Evolutionary conservation across 2,797 vertebrate genomes (phyloP).

Genomic region (Sebastiscus tertius): DNA sequence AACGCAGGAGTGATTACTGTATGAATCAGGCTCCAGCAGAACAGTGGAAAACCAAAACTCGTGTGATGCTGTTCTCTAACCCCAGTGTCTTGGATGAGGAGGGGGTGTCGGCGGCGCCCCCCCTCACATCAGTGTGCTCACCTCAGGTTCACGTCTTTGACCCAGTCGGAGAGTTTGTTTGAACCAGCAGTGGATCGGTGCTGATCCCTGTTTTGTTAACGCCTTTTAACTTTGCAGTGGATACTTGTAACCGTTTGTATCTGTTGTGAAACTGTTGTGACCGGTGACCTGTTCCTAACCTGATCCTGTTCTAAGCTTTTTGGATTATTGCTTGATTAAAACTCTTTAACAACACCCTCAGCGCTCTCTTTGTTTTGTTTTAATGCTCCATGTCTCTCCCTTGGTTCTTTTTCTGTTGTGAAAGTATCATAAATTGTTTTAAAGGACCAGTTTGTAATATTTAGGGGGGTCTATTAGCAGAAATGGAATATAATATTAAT

Average conservation of each 20-base stretch:
- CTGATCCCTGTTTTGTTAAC: conserved; percentile 47
- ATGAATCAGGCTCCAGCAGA: conserved; percentile 28
- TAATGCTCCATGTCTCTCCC: conserved; percentile 6
- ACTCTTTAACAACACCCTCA: conserved; percentile 78
- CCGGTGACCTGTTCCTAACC: conserved; percentile 68
- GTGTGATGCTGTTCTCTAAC: conserved; percentile 39
- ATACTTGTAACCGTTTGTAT: conserved; percentile 68
- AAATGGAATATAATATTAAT: too few species aligned
- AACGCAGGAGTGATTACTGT: not conserved
- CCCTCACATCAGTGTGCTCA: conserved; percentile 47
- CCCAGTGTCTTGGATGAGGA: conserved; percentile 64
- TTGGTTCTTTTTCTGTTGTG: conserved; percentile 1
- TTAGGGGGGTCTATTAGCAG: too few species aligned
- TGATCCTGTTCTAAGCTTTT: conserved; percentile 73
- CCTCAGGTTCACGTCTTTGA: conserved; percentile 74
- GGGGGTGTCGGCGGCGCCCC: not conserved
- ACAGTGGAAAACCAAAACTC: conserved; percentile 34
- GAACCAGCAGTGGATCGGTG: conserved; percentile 27
- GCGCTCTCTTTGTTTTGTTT: conserved; percentile 52
- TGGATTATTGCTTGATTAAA: conserved; percentile 84
- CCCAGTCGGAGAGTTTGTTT: conserved; percentile 35
- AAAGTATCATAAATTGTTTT: not conserved
- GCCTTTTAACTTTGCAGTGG: conserved; percentile 64
- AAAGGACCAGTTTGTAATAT: too few species aligned
- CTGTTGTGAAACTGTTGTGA: conserved; percentile 59